A percentile compares a stretch with the other conserved stretches of the same genome.
Evolutionary conservation across 2,113 vertebrate genomes (phyloP).

Genomic region (Penelope pileata): DNA sequence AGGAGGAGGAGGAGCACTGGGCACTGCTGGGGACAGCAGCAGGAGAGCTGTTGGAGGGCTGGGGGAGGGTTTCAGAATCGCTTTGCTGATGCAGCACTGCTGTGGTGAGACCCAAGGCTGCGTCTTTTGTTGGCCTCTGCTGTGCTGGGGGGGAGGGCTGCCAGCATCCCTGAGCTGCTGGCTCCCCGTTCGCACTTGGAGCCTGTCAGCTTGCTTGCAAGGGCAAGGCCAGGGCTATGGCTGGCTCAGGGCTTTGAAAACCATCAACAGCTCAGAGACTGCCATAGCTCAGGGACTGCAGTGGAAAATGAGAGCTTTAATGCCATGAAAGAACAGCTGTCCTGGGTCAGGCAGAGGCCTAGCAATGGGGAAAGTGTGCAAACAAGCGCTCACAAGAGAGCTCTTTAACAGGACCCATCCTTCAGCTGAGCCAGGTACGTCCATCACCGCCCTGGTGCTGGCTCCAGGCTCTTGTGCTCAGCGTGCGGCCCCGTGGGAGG

Average conservation of each 20-base stretch:
- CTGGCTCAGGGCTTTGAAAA: not conserved
- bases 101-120: not conserved
- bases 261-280: not conserved
- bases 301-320: not conserved
- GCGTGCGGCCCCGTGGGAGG: not conserved
- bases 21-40: not conserved
- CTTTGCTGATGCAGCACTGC: not conserved
- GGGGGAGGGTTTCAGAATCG: not conserved
- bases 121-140: not conserved
- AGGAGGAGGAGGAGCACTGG: not conserved
- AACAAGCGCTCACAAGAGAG: not conserved
- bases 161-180: not conserved
- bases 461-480: not conserved
- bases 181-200: not conserved
- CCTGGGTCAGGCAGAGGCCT: not conserved
- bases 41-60: accelerated
- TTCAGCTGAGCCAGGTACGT: accelerated
- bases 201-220: not conserved
- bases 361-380: not conserved
- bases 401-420: not conserved
- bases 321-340: not conserved
- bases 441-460: not conserved
- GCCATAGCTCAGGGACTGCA: not conserved
- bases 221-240: not conserved
- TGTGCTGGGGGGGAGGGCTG: not conserved